phyloP scores from a whole-genome alignment of 2,888 invertebrate genomes.

The Altica lythri region DNA sequence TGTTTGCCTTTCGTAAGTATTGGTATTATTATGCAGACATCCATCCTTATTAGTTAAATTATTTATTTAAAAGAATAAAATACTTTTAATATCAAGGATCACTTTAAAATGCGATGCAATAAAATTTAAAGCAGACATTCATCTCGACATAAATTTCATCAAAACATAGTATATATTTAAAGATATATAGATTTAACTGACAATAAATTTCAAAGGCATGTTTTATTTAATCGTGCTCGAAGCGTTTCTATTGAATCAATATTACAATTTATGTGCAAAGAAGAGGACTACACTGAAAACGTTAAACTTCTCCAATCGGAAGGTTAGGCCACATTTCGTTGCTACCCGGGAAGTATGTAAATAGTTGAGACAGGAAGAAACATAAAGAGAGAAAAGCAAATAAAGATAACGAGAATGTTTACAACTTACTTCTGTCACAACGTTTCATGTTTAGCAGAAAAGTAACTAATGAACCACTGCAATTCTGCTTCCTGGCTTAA shows the following conservation, averaged over 20 bases:
- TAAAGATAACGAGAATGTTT: constrained; percentile 33
- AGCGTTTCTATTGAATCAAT: constrained; percentile 16
- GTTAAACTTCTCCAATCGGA: constrained; percentile 7
- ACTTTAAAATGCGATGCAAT: too few relatives aligned
- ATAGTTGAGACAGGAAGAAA: constrained; percentile 25
- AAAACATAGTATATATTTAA: not conserved
- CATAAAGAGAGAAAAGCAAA: constrained; percentile 26
- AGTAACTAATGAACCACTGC: constrained; percentile 14
- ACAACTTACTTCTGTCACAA: constrained; percentile 29
- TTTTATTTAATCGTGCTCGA: constrained; percentile 16
- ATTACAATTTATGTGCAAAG: constrained; percentile 13
- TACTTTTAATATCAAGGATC: too few relatives aligned
- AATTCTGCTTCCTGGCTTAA: not conserved
- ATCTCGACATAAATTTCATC: constrained; percentile 2
- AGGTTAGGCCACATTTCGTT: constrained; percentile 24
- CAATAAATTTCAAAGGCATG: constrained; percentile 7
- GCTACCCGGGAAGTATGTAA: constrained; percentile 30
- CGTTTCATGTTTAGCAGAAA: constrained; percentile 23
- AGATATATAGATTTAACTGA: constrained; percentile 4
- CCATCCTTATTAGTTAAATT: too few relatives aligned
- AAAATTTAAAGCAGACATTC: not conserved
- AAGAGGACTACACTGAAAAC: constrained; percentile 11
- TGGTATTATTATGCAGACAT: too few relatives aligned
- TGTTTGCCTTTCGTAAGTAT: too few relatives aligned
- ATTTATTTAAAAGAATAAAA: too few relatives aligned